phyloP scores from a whole-genome alignment of 2,888 invertebrate species.

The Liposcelis brunnea region DNA sequence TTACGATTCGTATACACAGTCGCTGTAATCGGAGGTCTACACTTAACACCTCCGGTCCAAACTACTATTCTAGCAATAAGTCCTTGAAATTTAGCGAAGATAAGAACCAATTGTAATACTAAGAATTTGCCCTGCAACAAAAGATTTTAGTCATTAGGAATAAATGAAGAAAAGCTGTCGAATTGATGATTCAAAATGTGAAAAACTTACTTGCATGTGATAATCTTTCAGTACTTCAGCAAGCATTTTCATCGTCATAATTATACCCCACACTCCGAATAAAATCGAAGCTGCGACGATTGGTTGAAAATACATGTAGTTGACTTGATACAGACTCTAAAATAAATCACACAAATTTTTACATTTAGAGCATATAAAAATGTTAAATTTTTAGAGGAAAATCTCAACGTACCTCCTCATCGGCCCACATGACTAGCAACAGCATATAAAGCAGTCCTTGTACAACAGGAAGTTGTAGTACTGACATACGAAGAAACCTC shows the following conservation, averaged over 20 bases:
- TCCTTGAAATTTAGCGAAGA: slow-evolving; percentile 50
- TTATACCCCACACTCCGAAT: slow-evolving; percentile 48
- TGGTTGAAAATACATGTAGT: slow-evolving; percentile 45
- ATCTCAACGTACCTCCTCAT: slow-evolving; percentile 38
- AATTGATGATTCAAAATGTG: too few relatives aligned
- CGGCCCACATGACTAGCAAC: slow-evolving; percentile 41
- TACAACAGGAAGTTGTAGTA: slow-evolving; percentile 50
- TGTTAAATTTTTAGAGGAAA: slow-evolving; percentile 10
- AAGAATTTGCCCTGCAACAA: slow-evolving; percentile 23
- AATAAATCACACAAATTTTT: too few relatives aligned
- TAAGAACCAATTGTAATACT: slow-evolving; percentile 43
- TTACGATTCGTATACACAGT: slow-evolving; percentile 47
- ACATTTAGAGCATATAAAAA: too few relatives aligned
- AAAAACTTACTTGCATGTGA: slow-evolving; percentile 23
- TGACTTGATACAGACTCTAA: slow-evolving; percentile 38
- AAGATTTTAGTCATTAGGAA: too few relatives aligned
- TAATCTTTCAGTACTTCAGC: slow-evolving; percentile 27
- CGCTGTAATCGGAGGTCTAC: slow-evolving; percentile 45
- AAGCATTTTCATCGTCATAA: slow-evolving; percentile 41
- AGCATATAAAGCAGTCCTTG: slow-evolving; percentile 43
- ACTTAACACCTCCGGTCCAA: slow-evolving; percentile 37
- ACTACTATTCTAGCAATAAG: slow-evolving; percentile 35
- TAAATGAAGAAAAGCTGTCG: too few relatives aligned
- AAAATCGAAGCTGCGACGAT: slow-evolving; percentile 45
- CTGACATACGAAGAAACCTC: slow-evolving; percentile 35